phyloP scores from a whole-genome alignment of 2,797 vertebrate species.

The Pseudotriccus pelzelni region DNA sequence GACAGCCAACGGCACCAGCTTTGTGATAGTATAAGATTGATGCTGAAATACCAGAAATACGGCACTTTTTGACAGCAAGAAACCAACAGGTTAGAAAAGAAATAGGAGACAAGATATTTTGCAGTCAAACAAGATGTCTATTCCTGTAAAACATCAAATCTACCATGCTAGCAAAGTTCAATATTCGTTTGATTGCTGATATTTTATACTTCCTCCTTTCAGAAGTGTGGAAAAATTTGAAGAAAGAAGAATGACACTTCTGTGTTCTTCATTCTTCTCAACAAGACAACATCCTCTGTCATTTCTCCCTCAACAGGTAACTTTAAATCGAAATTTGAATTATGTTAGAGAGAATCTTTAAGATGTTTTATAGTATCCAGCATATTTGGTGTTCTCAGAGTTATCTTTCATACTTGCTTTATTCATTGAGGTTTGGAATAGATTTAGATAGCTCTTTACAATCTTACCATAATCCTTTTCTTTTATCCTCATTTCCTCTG shows the following conservation, averaged over 20 bases:
- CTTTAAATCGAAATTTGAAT: background rate
- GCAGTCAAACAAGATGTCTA: constrained; percentile 64
- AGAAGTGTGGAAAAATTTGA: background rate
- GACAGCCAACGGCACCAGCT: constrained; percentile 60
- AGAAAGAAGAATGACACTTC: background rate
- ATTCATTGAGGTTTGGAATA: background rate
- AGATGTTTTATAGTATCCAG: background rate
- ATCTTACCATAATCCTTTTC: background rate
- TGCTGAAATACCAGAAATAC: constrained; percentile 55
- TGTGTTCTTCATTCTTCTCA: background rate
- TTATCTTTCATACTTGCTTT: background rate
- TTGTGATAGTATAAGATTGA: constrained; percentile 60
- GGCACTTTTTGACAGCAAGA: constrained; percentile 56
- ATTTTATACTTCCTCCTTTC: background rate
- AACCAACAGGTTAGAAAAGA: constrained; percentile 49
- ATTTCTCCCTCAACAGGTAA: background rate
- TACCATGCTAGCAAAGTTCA: constrained; percentile 37
- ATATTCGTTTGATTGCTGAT: constrained; percentile 46
- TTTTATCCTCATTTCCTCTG: background rate
- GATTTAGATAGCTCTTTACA: background rate
- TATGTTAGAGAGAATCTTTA: background rate
- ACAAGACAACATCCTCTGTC: background rate
- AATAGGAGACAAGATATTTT: constrained; percentile 41
- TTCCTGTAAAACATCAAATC: constrained; percentile 42
- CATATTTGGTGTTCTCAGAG: background rate